Percentiles rank a stretch among this genome's conserved stretches.
Evolutionary conservation across 2,888 invertebrate genomes (phyloP).

Genomic region (Carterocephalus palaemon): DNA sequence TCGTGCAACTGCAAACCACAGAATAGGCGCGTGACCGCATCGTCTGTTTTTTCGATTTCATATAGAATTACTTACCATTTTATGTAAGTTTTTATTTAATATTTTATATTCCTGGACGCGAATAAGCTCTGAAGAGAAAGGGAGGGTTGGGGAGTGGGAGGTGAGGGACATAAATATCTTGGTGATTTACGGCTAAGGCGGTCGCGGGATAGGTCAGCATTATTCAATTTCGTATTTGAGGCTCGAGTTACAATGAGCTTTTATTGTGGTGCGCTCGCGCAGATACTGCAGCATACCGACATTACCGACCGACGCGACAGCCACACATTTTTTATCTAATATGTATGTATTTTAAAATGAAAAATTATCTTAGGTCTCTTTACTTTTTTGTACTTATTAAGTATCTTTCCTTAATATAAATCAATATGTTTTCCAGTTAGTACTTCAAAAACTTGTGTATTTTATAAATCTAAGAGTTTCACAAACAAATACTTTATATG

Average conservation of each 20-base stretch:
- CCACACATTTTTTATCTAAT: conserved; percentile 58
- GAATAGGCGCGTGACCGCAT: conserved; percentile 62
- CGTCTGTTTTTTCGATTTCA: conserved; percentile 60
- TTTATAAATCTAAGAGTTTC: background rate
- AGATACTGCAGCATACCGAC: conserved; percentile 52
- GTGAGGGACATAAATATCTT: conserved; percentile 76
- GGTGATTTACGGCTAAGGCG: conserved; percentile 76
- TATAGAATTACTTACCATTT: conserved; percentile 73
- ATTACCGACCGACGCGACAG: conserved; percentile 23
- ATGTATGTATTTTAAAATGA: conserved; percentile 49
- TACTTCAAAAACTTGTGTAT: too few species aligned
- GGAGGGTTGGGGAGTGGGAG: conserved; percentile 54
- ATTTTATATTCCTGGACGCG: conserved; percentile 71
- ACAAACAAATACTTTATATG: conserved; percentile 54
- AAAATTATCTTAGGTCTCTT: too few species aligned
- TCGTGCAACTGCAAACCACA: conserved; percentile 56
- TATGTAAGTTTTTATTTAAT: conserved; percentile 76
- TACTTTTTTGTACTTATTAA: too few species aligned
- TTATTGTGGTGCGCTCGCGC: conserved; percentile 68
- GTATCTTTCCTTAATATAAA: too few species aligned
- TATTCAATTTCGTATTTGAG: conserved; percentile 79
- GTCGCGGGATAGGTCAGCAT: conserved; percentile 80
- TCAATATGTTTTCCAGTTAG: too few species aligned
- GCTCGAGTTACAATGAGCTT: conserved; percentile 77
- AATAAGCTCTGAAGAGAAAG: conserved; percentile 54